A percentile compares a stretch with the other conserved stretches of the same genome.
Evolutionary conservation across 2,888 invertebrate genomes (phyloP).

Genomic region (Diploptera punctata): DNA sequence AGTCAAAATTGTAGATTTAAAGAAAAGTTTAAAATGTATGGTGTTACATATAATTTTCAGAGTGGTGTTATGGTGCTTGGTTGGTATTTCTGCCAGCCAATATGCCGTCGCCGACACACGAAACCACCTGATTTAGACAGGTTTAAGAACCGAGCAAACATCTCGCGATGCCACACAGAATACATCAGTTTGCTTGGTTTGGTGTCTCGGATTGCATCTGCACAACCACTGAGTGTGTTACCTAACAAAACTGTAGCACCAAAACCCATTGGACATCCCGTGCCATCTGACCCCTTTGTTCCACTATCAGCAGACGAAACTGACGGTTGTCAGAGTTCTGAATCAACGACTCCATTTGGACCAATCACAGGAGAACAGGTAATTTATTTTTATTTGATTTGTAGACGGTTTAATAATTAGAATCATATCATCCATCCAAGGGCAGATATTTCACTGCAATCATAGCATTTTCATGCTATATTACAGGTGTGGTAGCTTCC

Average conservation of each 20-base stretch:
- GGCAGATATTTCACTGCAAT: too few species aligned
- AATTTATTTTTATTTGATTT: too few species aligned
- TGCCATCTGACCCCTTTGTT: not conserved
- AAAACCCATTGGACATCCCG: not conserved
- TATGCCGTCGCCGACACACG: not conserved
- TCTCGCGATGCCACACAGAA: not conserved
- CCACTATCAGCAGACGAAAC: not conserved
- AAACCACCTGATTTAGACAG: not conserved
- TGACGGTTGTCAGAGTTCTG: not conserved
- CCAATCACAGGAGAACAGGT: constrained; percentile 43
- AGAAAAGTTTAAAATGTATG: constrained; percentile 37
- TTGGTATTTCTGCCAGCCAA: constrained; percentile 67
- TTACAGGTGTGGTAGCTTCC: too few species aligned
- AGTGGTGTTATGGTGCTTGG: constrained; percentile 67
- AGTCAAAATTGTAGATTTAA: not conserved
- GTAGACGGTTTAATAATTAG: too few species aligned
- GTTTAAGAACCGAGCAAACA: not conserved
- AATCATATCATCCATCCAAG: too few species aligned
- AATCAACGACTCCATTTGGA: constrained; percentile 33
- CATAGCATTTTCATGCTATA: too few species aligned
- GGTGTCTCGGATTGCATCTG: constrained; percentile 46
- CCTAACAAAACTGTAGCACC: not conserved
- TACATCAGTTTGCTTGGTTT: constrained; percentile 26
- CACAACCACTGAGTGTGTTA: constrained; percentile 25
- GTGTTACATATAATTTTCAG: constrained; percentile 52